These are phyloP conservation scores for Metallyticus violacea DNA, from an alignment of 2,888 invertebrate species.

Conservation along the genomic window DNA sequence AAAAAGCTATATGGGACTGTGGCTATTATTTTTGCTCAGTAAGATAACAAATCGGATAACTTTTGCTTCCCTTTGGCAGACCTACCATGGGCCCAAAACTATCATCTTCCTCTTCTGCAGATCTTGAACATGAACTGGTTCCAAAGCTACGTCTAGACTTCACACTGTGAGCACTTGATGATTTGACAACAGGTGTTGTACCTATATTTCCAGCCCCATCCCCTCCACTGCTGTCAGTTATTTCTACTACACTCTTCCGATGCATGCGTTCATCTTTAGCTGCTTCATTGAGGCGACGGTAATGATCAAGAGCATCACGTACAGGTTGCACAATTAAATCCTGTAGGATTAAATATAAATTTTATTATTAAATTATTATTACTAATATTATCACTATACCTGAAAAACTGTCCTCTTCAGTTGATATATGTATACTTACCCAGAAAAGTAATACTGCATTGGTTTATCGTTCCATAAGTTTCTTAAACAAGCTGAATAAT, in stretches of 20 bases:
- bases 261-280: constrained; percentile 58
- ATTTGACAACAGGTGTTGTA: constrained; percentile 36
- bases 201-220: constrained; percentile 34
- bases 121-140: constrained; percentile 43
- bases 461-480: too few species aligned
- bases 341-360: too few species aligned
- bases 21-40: too few species aligned
- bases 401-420: too few species aligned
- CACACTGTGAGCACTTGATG: constrained; percentile 47
- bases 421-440: too few species aligned
- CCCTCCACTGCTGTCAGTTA: constrained; percentile 32
- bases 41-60: too few species aligned
- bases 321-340: constrained; percentile 61
- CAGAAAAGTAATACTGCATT: too few species aligned
- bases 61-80: background rate
- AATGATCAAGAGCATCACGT: constrained; percentile 59
- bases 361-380: too few species aligned
- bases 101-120: constrained; percentile 24
- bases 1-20: too few species aligned
- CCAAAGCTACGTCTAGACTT: constrained; percentile 55
- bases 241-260: constrained; percentile 54
- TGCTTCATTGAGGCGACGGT: constrained; percentile 59
- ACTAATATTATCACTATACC: too few species aligned
- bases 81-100: constrained; percentile 20
- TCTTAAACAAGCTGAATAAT: too few species aligned